phyloP scores from a whole-genome alignment of 2,113 vertebrate genomes.

The Sylvietta virens region DNA sequence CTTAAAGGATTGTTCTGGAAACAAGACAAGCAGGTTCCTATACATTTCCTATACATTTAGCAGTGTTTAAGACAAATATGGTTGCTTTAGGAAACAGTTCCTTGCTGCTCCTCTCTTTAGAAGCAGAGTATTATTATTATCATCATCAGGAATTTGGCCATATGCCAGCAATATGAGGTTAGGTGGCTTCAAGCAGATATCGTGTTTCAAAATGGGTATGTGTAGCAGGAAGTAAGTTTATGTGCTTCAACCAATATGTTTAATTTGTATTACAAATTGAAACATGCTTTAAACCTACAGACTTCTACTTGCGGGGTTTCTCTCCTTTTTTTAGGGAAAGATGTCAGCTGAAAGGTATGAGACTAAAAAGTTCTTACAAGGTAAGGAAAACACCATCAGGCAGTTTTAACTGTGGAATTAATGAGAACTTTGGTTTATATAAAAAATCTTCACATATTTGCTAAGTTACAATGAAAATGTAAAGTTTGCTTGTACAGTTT shows the following conservation, averaged over 20 bases:
- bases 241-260: not conserved
- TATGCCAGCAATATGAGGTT: not conserved
- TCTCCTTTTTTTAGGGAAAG: not conserved
- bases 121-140: not conserved
- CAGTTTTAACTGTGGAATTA: not conserved
- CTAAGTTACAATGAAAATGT: not conserved
- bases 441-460: not conserved
- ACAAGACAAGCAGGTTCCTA: not conserved
- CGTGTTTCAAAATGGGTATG: not conserved
- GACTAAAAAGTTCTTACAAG: not conserved
- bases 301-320: not conserved
- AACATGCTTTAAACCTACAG: not conserved
- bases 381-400: not conserved
- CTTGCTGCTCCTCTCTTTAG: not conserved
- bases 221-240: not conserved
- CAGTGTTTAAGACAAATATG: not conserved
- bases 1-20: not conserved
- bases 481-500: not conserved
- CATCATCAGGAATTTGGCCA: not conserved
- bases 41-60: not conserved
- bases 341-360: not conserved
- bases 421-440: not conserved
- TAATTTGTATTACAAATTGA: not conserved
- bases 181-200: not conserved
- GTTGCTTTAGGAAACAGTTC: not conserved